Evolutionary conservation across 2,113 vertebrate genomes (phyloP), one percentile per base, ranked within the genome.

Genomic region (Phylloscopus trochiloides): DNA sequence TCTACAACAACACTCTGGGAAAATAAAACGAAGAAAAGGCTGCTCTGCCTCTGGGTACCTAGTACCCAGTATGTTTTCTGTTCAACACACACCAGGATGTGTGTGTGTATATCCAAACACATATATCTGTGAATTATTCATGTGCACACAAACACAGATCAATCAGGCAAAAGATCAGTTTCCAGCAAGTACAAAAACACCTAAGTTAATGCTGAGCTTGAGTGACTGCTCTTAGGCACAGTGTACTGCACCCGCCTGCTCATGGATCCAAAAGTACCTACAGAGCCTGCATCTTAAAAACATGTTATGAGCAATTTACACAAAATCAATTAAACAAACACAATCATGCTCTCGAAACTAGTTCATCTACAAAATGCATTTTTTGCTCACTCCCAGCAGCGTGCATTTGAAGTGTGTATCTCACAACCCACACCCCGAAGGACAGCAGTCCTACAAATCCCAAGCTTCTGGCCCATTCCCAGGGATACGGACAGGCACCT

Each of bases 71-170:
- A 6, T 0, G 5, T 22, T 51, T 82, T 62, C 58, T 83, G 17
- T 59, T 59, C 28, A 74, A 84, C 57, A 29, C 55, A 18, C 24
- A 8, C 28, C 18, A 26, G 28, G 24, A 26, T 19, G 7, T 26
- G 40, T n/a, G 24, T 12, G 25, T 47, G 18, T 29, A 12, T 45
- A 38, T 29, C 70, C 36, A 48, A 84, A 78, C 1, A 9, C 77
- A 40, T 3, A 18, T 3, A 31, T 1, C 26, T 34, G 48, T 80
- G 71, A 90, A 87, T 93, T 90, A 94, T 90, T 96, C 85, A 90
- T 18, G 51, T 77, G 71, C 85, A 96, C 47, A 36, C 31, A 67
- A 95, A 92, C 67, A 93, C 54, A 83, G 78, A 92, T 87, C 88
- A 40, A 88, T 79, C 68, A 25, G 75, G 75, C 54, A 95, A 61